Base-by-base conservation (phyloP, 1,140 invertebrate species). In the Drosophila suzukii region DNA sequence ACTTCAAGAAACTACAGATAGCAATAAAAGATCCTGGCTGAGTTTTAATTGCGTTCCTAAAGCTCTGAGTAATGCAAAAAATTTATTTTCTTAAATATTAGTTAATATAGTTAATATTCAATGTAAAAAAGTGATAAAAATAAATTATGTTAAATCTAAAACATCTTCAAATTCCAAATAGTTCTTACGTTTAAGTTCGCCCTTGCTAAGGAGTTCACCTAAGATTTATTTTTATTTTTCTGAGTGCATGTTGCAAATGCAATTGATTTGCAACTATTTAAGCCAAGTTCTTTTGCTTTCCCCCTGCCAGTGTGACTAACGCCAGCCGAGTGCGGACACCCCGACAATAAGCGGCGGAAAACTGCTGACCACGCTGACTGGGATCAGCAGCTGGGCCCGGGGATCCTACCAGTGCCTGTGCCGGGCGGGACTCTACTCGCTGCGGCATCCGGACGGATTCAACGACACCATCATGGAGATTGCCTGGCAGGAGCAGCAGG, bases 331-430 rank as follows among this genome's bases (percentile, higher is more conserved):
- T 43, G 46, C 66, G 6, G 77, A 91, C 46, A 11, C 74, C 39
- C 53, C 89, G 53, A 85, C 82, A 78, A 88, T 92, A 84, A 91
- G 65, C 47, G 79, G 83, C 15, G 83, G 53, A 36, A 92, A 91
- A 67, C 66, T 91, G 30, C 57, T 92, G 46, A 57, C 71, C 27
- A 54, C 73, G 38, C 46, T 80, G 38, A 60, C 78, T 27, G 61
- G 47, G 1, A 76, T 66, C 53, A 91, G 92, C 67, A 95, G 95
- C 10, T 97, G 97, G 96, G 93, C 94, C 38, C 93, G 96, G 55
- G 97, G 97, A 6, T 94, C 95, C 3, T 98, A 98, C 92, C 93
- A 94, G 63, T 98, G 97, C 85, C 91, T 94, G 71, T 98, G 97
- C 91, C 93, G 94, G 59, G 93, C 93, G 8, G 97, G 97, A 15